phyloP scores from a whole-genome alignment of 1,140 invertebrate genomes.

The Aricia agestis region DNA sequence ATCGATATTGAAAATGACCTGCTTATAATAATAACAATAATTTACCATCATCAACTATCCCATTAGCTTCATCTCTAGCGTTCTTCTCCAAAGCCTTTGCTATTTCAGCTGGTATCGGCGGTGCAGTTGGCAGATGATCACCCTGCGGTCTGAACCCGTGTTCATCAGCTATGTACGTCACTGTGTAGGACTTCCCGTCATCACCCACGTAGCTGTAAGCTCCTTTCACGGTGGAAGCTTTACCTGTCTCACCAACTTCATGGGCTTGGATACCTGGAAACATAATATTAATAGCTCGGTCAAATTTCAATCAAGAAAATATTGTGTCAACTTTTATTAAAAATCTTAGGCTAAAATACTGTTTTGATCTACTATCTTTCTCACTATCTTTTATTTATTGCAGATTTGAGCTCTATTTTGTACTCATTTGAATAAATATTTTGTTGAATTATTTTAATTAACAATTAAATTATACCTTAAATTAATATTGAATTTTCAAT shows the following conservation, averaged over 20 bases:
- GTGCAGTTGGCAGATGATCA: conserved; percentile 81
- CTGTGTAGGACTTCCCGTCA: conserved; percentile 77
- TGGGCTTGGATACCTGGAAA: conserved; percentile 58
- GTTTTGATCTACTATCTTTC: too few species aligned
- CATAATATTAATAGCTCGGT: not conserved
- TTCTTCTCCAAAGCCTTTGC: conserved; percentile 77
- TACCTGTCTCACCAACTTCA: conserved; percentile 42
- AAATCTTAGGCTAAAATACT: too few species aligned
- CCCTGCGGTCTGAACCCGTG: conserved; percentile 78
- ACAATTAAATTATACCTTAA: too few species aligned
- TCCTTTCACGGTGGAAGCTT: conserved; percentile 77
- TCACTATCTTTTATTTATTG: too few species aligned
- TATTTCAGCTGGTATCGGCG: conserved; percentile 81
- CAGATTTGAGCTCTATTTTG: too few species aligned
- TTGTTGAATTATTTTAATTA: too few species aligned
- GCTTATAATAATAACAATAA: too few species aligned
- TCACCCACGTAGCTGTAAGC: conserved; percentile 80
- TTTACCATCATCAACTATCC: conserved; percentile 59
- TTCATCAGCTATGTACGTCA: conserved; percentile 78
- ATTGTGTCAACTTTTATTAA: too few species aligned
- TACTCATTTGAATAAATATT: too few species aligned
- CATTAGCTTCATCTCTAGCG: conserved; percentile 55
- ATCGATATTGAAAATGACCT: too few species aligned
- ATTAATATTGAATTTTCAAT: too few species aligned
- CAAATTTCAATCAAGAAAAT: too few species aligned